Evolutionary conservation across 92 coral and sea anemone species (phyloP).

Genomic region (Zoanthus sociatus): DNA sequence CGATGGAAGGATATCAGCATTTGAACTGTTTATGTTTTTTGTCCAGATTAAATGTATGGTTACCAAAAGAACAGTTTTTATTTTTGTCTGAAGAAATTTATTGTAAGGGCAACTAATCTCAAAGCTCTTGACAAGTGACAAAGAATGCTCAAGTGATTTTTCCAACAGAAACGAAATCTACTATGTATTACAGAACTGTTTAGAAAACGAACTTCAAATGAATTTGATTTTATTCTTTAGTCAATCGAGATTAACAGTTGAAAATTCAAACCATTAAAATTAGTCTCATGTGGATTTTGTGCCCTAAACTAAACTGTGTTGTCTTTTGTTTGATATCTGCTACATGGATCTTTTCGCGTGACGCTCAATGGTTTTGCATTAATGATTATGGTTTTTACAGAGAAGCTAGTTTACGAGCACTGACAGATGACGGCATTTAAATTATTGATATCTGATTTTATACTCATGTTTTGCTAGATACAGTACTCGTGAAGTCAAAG

Average conservation of each 20-base stretch:
- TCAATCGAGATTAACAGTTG: not conserved
- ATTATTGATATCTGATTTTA: conserved; percentile 12
- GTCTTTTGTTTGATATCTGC: not conserved
- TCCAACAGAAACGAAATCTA: conserved; percentile 21
- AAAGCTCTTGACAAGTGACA: not conserved
- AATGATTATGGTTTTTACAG: not conserved
- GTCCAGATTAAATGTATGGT: conserved; percentile 20
- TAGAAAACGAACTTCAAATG: not conserved
- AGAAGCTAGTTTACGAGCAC: not conserved
- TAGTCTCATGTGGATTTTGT: not conserved
- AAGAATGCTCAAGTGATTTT: conserved; percentile 31
- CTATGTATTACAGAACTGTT: not conserved
- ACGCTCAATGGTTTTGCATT: conserved; percentile 35
- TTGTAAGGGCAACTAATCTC: not conserved
- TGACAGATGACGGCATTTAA: conserved; percentile 31
- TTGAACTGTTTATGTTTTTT: conserved; percentile 3
- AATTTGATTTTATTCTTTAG: conserved; percentile 3
- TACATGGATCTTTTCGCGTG: conserved; percentile 29
- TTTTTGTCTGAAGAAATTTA: conserved; percentile 2
- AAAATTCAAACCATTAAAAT: not conserved
- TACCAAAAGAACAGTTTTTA: not conserved
- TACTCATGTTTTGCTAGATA: not conserved
- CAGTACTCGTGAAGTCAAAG: not conserved
- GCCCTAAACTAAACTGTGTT: not conserved
- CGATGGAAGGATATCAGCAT: conserved; percentile 4